Evolutionary conservation across 2,888 invertebrate species (phyloP), one percentile per base, ranked within the genome.

Genomic region (Dryadula phaetusa): DNA sequence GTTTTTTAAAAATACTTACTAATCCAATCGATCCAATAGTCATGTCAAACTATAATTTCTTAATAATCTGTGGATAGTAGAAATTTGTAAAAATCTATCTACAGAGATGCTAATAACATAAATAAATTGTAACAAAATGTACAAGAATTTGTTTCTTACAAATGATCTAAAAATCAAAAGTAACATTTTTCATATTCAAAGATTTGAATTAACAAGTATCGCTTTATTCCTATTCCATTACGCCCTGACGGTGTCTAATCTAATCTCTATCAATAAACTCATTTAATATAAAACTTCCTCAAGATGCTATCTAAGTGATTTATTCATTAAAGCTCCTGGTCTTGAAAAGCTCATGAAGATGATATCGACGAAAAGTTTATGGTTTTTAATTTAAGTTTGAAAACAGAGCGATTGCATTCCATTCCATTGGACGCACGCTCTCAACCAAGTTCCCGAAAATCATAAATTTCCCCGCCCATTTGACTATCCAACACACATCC

Each of bases 401-500:
- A 34, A 60, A 66, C 62, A 69, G 64, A 64, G 69, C 61, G 34
- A 47, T 63, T 12, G 49, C 61, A 66, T 64, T 66, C 63, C 61
- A 18, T 44, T 63, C 54, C 68, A 66, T 68, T 67, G 52, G 40
- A 22, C 47, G 18, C 40, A 25, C 18, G 12, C 34, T 64, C 54
- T 70, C 62, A 62, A 56, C 61, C 12, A 44, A 70, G 61, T 67
- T 71, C 71, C 74, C 73, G 75, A n/a, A 78, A 80, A 80, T 79
- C 79, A 81, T 85, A 85, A 84, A 85, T 85, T 84, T 78, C 75
- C 76, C 72, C 72, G 28, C 62, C 64, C 52, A 69, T 71, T 71
- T 69, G 82, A 82, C 82, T 82, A 82, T 81, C 81, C 79, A 77
- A 79, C 81, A 80, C 82, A 85, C 80, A 83, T 84, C n/a, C n/a